These are phyloP conservation scores for Archivesica marissinica DNA, from an alignment of 1,140 invertebrate genomes.

Conservation along the genomic window DNA sequence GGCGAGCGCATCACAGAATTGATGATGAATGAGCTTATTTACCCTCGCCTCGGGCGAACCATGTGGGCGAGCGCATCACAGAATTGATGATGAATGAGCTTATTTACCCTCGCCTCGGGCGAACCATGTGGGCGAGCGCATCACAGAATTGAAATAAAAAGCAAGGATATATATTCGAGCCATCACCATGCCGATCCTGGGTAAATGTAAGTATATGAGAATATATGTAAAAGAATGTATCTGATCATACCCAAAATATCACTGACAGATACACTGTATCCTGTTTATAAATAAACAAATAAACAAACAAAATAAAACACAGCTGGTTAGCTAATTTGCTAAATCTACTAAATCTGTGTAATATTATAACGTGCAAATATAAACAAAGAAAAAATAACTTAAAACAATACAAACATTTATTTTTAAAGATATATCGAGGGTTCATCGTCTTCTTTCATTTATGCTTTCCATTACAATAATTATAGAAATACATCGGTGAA, in stretches of 20 bases:
- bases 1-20: no score
- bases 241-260: conserved; percentile 54
- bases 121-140: no score
- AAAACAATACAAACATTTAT: neutral
- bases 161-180: neutral
- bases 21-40: no score
- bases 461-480: no score
- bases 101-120: no score
- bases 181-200: conserved; percentile 17
- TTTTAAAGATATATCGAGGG: neutral
- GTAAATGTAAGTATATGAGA: conserved; percentile 18
- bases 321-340: neutral
- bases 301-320: neutral
- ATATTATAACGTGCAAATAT: neutral
- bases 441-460: no score
- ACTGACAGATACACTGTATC: conserved; percentile 44
- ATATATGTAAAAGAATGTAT: neutral
- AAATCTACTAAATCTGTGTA: neutral
- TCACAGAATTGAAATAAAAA: no score
- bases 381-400: neutral
- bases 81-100: no score
- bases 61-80: no score
- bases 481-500: no score
- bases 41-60: no score
- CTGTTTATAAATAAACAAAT: conserved; percentile 45